A percentile compares a stretch with the other conserved stretches of the same genome.
Conservation (phyloP, 2,113 vertebrate species). For the Zosterops pallidus region DNA sequence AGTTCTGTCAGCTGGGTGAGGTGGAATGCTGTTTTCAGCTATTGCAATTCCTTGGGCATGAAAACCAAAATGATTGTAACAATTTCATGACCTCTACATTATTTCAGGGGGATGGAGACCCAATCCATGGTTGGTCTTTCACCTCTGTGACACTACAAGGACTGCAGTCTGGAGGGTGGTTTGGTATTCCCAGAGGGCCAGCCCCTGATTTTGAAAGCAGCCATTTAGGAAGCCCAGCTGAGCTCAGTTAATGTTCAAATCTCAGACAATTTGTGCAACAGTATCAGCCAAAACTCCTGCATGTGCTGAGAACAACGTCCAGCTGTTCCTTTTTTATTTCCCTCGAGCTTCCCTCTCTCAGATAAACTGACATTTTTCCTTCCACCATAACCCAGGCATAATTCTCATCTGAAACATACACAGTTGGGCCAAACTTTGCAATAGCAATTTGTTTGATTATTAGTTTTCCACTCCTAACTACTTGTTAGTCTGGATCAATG, state of each 20-base stretch:
- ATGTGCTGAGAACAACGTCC: not conserved
- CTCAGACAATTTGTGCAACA: not conserved
- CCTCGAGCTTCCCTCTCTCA: not conserved
- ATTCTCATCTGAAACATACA: not conserved
- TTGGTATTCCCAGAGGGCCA: not conserved
- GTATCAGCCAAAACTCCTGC: not conserved
- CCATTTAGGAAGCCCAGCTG: not conserved
- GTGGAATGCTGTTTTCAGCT: not conserved
- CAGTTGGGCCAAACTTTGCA: not conserved
- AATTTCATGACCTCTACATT: not conserved
- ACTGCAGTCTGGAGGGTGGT: not conserved
- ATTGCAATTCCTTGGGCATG: not conserved
- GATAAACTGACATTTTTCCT: not conserved
- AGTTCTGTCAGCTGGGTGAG: not conserved
- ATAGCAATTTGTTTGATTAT: not conserved
- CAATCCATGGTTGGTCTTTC: not conserved
- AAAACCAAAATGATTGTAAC: not conserved
- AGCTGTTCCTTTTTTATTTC: not conserved
- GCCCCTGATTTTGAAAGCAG: not conserved
- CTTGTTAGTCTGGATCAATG: not conserved
- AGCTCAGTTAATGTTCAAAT: not conserved
- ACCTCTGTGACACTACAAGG: not conserved
- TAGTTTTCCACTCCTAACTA: not conserved
- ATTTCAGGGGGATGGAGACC: not conserved
- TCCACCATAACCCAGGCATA: not conserved